Percentiles rank a stretch among this genome's conserved stretches.
Evolutionary conservation across 2,113 vertebrate species (phyloP).

Genomic region (Sigmodon hispidus): DNA sequence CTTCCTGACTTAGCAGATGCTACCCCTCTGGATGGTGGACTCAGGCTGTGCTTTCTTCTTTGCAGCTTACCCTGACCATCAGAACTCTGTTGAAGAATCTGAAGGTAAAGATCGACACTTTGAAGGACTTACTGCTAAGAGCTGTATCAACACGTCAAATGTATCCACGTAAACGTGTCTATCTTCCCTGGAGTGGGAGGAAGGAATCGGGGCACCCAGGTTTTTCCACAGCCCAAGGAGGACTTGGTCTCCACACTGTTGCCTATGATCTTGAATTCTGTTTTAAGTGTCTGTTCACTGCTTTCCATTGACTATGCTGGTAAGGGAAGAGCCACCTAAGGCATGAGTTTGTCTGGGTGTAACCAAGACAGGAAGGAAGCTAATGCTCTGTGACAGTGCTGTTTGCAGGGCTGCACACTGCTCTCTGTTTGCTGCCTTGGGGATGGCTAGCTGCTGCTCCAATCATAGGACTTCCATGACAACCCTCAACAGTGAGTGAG

Average conservation of each 20-base stretch:
- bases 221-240: conserved; percentile 2
- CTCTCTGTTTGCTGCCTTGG: background rate
- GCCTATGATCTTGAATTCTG: conserved; percentile 46
- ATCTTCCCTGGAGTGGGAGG: conserved; percentile 47
- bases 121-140: conserved; percentile 92
- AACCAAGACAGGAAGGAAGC: background rate
- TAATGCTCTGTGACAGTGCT: background rate
- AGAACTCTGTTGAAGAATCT: conserved; percentile 93
- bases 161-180: conserved; percentile 89
- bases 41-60: conserved; percentile 72
- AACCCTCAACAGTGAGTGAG: background rate
- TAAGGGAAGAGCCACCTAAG: background rate
- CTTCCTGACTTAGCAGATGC: background rate
- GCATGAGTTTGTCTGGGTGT: background rate
- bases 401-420: background rate
- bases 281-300: background rate
- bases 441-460: background rate
- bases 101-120: conserved; percentile 91
- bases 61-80: conserved; percentile 93
- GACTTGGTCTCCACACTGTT: background rate
- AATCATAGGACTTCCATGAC: background rate
- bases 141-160: conserved; percentile 90
- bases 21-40: background rate
- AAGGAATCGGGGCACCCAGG: conserved; percentile 58
- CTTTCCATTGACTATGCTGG: conserved; percentile 38